Conservation (phyloP, 1,140 invertebrate genomes). For the Pectinophora gossypiella region DNA sequence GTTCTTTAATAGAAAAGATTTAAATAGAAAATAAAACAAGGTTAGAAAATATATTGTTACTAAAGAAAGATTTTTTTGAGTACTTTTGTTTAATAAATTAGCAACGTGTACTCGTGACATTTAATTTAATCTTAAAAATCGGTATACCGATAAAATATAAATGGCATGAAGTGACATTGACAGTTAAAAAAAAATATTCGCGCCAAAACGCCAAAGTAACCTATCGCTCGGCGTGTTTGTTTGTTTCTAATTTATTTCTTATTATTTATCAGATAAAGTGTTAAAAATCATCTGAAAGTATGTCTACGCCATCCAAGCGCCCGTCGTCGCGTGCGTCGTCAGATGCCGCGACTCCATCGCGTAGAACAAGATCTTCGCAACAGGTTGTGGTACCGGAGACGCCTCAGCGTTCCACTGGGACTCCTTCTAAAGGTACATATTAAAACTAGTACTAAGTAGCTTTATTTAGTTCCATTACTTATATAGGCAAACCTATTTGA, state of each 20-base stretch:
- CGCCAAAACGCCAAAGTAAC: slow-evolving; percentile 28
- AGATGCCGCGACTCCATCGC: slow-evolving; percentile 53
- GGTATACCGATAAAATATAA: too few species aligned
- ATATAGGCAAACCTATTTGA: too few species aligned
- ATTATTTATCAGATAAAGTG: neutral
- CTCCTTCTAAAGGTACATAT: slow-evolving; percentile 58
- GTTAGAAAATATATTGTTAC: too few species aligned
- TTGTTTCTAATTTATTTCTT: slow-evolving; percentile 2
- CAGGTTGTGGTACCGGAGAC: slow-evolving; percentile 65
- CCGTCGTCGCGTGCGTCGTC: slow-evolving; percentile 57
- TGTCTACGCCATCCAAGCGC: slow-evolving; percentile 65
- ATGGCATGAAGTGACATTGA: too few species aligned
- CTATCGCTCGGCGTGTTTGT: slow-evolving; percentile 3
- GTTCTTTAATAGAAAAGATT: too few species aligned
- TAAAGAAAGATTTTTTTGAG: too few species aligned
- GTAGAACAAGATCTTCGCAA: slow-evolving; percentile 54
- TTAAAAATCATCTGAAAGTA: slow-evolving; percentile 18
- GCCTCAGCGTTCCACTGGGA: slow-evolving; percentile 54
- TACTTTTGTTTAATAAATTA: too few species aligned
- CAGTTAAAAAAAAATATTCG: slow-evolving; percentile 22
- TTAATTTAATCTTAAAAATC: too few species aligned
- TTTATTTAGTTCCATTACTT: too few species aligned
- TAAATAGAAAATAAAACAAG: too few species aligned
- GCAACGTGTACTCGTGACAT: too few species aligned
- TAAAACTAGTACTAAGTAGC: too few species aligned